A percentile compares a stretch with the other conserved stretches of the same genome.
Evolutionary conservation across 2,113 vertebrate species (phyloP).

Genomic region (Pygoscelis antarcticus): DNA sequence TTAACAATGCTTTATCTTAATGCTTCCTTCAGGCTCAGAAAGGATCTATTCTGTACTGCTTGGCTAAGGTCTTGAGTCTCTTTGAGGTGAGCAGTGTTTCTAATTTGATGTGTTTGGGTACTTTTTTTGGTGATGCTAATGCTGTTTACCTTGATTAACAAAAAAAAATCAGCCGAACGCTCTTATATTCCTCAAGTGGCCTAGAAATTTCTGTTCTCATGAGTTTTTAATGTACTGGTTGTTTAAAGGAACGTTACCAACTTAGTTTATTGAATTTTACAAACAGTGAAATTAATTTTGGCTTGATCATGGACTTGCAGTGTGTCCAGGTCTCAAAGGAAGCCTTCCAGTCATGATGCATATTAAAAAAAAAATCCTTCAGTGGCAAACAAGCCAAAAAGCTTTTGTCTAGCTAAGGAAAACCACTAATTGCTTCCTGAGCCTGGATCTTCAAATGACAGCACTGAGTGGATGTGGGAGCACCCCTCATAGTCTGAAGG

Average conservation of each 20-base stretch:
- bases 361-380: neutral
- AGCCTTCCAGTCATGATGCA: neutral
- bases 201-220: neutral
- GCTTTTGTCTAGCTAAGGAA: neutral
- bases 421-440: neutral
- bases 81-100: conserved; percentile 87
- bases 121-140: neutral
- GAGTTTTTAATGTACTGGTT: neutral
- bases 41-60: conserved; percentile 87
- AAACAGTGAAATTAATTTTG: neutral
- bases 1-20: neutral
- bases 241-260: neutral
- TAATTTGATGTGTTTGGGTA: neutral
- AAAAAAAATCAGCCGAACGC: neutral
- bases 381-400: neutral
- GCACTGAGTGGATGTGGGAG: neutral
- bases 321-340: neutral
- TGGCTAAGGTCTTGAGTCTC: conserved; percentile 90
- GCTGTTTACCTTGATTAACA: neutral
- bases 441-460: neutral
- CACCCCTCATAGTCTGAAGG: neutral
- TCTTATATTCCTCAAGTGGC: neutral
- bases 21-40: conserved; percentile 77
- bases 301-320: neutral
- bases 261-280: neutral